Conservation (phyloP, 2,113 vertebrate species). For the Nesoenas mayeri region DNA sequence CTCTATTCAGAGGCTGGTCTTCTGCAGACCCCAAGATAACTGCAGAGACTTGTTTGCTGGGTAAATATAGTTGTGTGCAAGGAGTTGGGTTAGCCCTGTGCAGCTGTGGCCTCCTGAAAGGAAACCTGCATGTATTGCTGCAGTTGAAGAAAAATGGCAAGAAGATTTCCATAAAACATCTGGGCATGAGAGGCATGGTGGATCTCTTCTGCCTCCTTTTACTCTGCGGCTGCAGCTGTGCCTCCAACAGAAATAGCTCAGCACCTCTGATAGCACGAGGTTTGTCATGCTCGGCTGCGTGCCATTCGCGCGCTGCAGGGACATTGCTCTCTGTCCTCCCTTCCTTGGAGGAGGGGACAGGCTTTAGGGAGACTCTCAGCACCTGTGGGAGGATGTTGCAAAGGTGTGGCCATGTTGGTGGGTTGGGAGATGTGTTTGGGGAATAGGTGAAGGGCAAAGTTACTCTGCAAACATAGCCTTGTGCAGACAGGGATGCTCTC, state of each 20-base stretch:
- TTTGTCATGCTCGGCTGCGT: rapidly evolving
- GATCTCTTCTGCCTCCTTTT: neutral
- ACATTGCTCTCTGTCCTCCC: neutral
- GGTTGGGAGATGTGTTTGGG: neutral
- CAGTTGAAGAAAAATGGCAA: neutral
- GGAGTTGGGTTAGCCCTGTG: neutral
- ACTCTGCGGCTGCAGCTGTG: neutral
- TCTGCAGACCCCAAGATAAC: neutral
- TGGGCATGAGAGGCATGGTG: rapidly evolving
- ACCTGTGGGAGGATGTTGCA: neutral
- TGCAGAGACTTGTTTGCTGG: neutral
- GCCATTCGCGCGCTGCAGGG: rapidly evolving
- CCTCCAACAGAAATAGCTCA: neutral
- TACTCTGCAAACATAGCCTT: neutral
- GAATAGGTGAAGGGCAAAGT: neutral
- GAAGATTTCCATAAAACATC: neutral
- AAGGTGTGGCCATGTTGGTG: neutral
- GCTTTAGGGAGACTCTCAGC: neutral
- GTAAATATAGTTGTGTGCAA: neutral
- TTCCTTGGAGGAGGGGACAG: neutral
- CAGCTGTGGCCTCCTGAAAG: neutral
- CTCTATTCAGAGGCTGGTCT: neutral
- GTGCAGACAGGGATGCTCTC: neutral
- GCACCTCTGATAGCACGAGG: neutral
- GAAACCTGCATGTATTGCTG: neutral